phyloP scores from a whole-genome alignment of 2,888 invertebrate species.

The Pseudococcus viburni region DNA sequence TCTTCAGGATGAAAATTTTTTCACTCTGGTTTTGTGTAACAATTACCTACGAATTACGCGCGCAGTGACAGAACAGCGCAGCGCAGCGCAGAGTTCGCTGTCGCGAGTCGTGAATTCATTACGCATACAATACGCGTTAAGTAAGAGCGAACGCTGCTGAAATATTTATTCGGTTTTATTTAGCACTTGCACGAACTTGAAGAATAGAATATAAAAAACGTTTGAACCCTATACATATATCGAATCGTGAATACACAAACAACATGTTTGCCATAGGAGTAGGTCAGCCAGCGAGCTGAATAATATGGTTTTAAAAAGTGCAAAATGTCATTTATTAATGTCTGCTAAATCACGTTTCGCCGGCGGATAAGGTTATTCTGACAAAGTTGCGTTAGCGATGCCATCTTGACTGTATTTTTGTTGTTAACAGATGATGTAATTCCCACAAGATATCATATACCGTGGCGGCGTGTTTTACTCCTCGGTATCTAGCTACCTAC shows the following conservation, averaged over 20 bases:
- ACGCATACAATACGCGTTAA: constrained; percentile 48
- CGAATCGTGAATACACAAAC: constrained; percentile 40
- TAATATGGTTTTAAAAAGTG: constrained; percentile 29
- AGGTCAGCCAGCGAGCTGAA: constrained; percentile 30
- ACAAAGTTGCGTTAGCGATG: constrained; percentile 21
- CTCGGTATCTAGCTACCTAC: too few species aligned
- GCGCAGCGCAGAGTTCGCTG: neutral
- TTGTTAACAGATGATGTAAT: constrained; percentile 51
- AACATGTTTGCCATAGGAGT: constrained; percentile 22
- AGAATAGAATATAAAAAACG: constrained; percentile 29
- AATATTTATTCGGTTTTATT: constrained; percentile 43
- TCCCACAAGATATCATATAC: constrained; percentile 49
- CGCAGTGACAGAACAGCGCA: neutral
- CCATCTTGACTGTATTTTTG: constrained; percentile 46
- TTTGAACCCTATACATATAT: constrained; percentile 8
- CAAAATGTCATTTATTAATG: constrained; percentile 44
- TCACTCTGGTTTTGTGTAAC: neutral
- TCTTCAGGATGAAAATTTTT: too few species aligned
- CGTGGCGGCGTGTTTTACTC: neutral
- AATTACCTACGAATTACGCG: neutral
- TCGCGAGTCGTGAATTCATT: constrained; percentile 43
- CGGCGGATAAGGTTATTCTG: constrained; percentile 41
- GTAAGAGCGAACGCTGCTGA: constrained; percentile 26
- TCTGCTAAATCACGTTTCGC: constrained; percentile 50
- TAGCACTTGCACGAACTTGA: constrained; percentile 47